These are phyloP conservation scores for Aepyceros melampus DNA, from an alignment of 2,113 vertebrate genomes.

Conservation along the genomic window DNA sequence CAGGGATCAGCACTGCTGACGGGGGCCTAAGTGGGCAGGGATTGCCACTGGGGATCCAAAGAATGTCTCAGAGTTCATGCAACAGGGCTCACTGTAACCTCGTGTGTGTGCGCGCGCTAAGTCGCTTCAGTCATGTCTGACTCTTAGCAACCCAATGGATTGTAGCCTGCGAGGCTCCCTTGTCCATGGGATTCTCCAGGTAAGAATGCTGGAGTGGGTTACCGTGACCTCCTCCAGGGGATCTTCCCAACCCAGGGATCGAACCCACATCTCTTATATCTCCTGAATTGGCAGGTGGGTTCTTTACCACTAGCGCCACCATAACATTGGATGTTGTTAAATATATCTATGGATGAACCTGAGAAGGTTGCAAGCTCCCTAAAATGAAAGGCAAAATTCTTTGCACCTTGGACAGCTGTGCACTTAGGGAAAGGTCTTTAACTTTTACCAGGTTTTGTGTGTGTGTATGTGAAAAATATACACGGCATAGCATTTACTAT, in stretches of 20 bases:
- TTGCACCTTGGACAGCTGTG: neutral
- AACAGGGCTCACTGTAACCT: neutral
- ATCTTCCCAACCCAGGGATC: neutral
- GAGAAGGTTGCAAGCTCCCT: neutral
- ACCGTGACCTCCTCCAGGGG: neutral
- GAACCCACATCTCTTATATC: neutral
- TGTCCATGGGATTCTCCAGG: neutral
- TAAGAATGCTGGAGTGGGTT: neutral
- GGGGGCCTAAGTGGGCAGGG: neutral
- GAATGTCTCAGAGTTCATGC: neutral
- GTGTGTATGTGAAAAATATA: neutral
- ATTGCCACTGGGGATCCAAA: accelerated
- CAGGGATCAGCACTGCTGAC: neutral
- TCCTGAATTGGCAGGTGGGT: neutral
- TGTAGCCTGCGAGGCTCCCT: neutral
- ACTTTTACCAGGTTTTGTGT: neutral
- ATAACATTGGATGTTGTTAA: neutral
- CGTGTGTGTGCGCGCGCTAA: neutral
- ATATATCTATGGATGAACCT: neutral
- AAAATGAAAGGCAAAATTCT: neutral
- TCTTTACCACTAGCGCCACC: neutral
- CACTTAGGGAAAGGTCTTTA: neutral
- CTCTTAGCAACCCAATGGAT: neutral
- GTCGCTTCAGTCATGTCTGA: neutral
- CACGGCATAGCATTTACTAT: neutral